Percentiles rank a stretch among this genome's conserved stretches.
phyloP scores from a whole-genome alignment of 2,797 vertebrate species.

The Galagoides demidoff region DNA sequence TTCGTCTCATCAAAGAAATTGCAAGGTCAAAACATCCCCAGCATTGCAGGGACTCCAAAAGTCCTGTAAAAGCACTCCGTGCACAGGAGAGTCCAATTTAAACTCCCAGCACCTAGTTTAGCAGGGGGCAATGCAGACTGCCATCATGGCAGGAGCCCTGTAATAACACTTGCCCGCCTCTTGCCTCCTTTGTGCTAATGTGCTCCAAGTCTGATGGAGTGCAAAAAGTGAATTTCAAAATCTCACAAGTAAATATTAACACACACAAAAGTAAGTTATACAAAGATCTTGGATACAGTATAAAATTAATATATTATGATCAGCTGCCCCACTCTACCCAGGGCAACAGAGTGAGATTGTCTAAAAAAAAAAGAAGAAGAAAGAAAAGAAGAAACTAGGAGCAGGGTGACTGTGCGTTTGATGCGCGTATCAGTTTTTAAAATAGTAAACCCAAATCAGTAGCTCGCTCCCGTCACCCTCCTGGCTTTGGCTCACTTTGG shows the following conservation, averaged over 20 bases:
- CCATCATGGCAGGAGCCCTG: neutral
- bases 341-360: no score
- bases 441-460: no score
- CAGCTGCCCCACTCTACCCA: neutral
- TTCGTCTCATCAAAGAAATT: neutral
- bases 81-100: neutral
- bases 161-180: neutral
- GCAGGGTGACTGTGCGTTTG: no score
- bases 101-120: neutral
- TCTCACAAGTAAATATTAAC: neutral
- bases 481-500: neutral
- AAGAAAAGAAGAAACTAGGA: no score
- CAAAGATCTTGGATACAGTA: neutral
- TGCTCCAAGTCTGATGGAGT: neutral
- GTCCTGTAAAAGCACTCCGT: neutral
- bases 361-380: no score
- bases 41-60: neutral
- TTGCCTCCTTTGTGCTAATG: neutral
- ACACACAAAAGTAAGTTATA: neutral
- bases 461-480: neutral
- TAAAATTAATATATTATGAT: neutral
- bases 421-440: no score
- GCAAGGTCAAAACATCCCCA: neutral
- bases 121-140: rapidly evolving
- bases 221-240: neutral